These are phyloP conservation scores for Cinara cedri DNA, from an alignment of 2,888 invertebrate species.

Conservation along the genomic window DNA sequence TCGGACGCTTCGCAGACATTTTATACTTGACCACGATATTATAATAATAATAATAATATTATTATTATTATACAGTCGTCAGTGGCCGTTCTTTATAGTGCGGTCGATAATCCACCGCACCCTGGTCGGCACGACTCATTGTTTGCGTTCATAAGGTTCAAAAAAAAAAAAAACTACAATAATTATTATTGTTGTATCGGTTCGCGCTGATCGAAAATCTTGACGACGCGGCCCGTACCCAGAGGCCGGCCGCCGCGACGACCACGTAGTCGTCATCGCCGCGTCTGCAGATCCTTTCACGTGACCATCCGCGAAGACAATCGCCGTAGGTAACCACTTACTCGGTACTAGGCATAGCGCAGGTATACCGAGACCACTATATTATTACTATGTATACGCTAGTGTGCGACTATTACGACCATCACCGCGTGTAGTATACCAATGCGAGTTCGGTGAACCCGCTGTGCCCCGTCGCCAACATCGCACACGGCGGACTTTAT, in stretches of 20 bases:
- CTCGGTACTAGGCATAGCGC: background rate
- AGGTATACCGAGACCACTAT: background rate
- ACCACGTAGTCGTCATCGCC: background rate
- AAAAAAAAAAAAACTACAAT: background rate
- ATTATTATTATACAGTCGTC: too few relatives aligned
- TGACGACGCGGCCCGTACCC: background rate
- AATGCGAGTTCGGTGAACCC: conserved; percentile 39
- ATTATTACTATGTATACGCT: background rate
- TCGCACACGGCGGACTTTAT: conserved; percentile 13
- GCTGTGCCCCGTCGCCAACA: background rate
- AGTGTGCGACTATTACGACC: conserved; percentile 5
- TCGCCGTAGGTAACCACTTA: background rate
- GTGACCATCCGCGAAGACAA: background rate
- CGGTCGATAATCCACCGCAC: background rate
- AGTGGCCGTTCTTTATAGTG: too few relatives aligned
- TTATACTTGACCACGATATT: too few relatives aligned
- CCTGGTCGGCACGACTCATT: background rate
- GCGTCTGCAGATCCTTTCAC: conserved; percentile 13
- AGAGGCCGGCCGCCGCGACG: background rate
- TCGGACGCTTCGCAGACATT: too few relatives aligned
- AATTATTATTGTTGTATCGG: background rate
- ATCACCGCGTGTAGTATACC: background rate
- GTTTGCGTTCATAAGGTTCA: background rate
- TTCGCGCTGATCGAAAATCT: background rate
- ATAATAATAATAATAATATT: too few relatives aligned